phyloP scores from a whole-genome alignment of 2,888 invertebrate genomes.

The Cryptocephalus moraei region DNA sequence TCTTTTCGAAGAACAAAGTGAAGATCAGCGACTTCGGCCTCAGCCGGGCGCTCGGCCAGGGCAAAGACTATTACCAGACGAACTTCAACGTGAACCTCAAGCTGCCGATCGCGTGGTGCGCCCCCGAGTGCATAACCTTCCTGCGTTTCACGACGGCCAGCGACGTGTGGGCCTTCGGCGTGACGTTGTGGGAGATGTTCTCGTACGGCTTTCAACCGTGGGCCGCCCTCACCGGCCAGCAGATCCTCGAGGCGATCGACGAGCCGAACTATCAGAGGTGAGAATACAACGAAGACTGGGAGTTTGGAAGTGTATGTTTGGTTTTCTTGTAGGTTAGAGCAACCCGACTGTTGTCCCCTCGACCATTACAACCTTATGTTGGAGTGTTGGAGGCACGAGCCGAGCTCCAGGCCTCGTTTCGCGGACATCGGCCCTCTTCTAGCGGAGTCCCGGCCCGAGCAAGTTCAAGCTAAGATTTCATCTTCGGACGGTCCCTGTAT shows the following conservation, averaged over 20 bases:
- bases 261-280: constrained; percentile 76
- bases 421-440: constrained; percentile 68
- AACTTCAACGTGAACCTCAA: constrained; percentile 96
- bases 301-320: too few species aligned
- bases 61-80: constrained; percentile 98
- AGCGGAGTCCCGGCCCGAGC: constrained; percentile 82
- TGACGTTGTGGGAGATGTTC: constrained; percentile 98
- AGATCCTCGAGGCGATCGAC: constrained; percentile 92
- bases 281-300: neutral
- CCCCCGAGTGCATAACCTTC: constrained; percentile 95
- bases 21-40: constrained; percentile 98
- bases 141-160: constrained; percentile 92
- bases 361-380: constrained; percentile 88
- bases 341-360: constrained; percentile 89
- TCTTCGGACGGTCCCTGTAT: constrained; percentile 49
- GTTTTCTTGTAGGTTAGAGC: constrained; percentile 48
- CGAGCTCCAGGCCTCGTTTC: constrained; percentile 80
- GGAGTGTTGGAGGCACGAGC: constrained; percentile 94
- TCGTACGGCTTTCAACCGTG: constrained; percentile 98
- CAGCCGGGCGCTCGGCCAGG: constrained; percentile 89
- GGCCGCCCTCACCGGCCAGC: constrained; percentile 81
- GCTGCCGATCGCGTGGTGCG: constrained; percentile 98
- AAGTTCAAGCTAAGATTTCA: constrained; percentile 69
- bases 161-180: constrained; percentile 95
- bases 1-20: constrained; percentile 91